Conservation (phyloP, 2,888 invertebrate species). For the Cantharis lateralis region DNA sequence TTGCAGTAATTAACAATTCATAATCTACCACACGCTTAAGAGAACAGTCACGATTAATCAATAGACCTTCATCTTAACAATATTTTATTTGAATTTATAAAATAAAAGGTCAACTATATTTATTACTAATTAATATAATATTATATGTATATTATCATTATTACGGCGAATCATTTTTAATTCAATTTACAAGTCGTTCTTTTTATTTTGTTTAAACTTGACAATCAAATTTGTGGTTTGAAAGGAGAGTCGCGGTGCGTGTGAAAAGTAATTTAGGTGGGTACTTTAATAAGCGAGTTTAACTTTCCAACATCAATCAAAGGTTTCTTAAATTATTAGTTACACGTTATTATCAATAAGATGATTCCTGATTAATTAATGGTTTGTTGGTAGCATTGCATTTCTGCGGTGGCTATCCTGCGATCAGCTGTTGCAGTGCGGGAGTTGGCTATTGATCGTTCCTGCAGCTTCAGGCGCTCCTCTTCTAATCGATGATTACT, state of each 20-base stretch:
- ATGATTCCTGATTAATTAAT: not conserved
- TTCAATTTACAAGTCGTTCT: not conserved
- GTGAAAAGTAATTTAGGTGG: not conserved
- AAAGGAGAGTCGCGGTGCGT: not conserved
- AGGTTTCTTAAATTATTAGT: not conserved
- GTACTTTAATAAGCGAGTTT: not conserved
- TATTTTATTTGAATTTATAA: too few species aligned
- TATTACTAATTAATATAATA: too few species aligned
- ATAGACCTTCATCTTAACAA: too few species aligned
- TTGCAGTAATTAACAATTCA: not conserved
- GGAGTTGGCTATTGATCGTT: constrained; percentile 52
- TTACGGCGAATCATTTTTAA: not conserved
- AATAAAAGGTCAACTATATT: too few species aligned
- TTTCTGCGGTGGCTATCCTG: constrained; percentile 34
- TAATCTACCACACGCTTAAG: not conserved
- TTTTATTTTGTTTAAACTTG: not conserved
- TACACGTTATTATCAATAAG: not conserved
- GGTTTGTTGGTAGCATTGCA: constrained; percentile 16
- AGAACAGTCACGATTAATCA: not conserved
- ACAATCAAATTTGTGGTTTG: not conserved
- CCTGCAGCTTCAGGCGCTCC: constrained; percentile 42
- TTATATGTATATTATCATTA: not conserved
- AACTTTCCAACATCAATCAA: not conserved
- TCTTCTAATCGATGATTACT: constrained; percentile 52
- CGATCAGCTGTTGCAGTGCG: constrained; percentile 56